Evolutionary conservation across 2,113 vertebrate species (phyloP).

Genomic region (Ochotona princeps): DNA sequence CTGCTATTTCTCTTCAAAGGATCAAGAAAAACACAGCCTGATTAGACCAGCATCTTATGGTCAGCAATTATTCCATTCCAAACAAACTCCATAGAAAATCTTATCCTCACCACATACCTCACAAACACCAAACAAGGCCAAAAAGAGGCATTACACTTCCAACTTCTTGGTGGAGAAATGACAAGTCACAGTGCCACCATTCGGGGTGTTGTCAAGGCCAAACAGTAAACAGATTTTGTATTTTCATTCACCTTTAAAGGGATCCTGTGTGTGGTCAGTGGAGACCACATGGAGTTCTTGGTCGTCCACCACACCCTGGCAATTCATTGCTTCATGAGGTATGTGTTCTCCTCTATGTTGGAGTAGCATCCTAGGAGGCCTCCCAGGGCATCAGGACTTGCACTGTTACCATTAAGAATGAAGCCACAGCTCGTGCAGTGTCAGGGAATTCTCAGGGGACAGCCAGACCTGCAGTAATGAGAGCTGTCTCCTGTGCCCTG

Average conservation of each 20-base stretch:
- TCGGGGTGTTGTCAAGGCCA: too few relatives aligned
- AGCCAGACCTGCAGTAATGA: not conserved
- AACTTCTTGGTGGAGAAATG: not conserved
- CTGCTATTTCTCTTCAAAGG: not conserved
- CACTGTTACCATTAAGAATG: not conserved
- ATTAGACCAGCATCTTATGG: too few relatives aligned
- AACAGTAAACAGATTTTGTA: not conserved
- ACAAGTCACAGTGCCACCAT: not conserved
- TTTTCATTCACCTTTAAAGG: not conserved
- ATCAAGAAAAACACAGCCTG: not conserved
- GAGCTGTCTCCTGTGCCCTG: not conserved
- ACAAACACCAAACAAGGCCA: not conserved
- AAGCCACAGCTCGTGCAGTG: not conserved
- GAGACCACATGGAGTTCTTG: not conserved
- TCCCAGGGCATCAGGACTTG: not conserved
- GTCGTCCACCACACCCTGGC: not conserved
- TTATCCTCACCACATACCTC: too few relatives aligned
- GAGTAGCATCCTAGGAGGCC: too few relatives aligned
- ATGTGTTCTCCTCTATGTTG: rapidly evolving
- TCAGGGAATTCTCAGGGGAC: not conserved
- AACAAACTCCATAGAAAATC: too few relatives aligned
- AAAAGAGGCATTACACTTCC: not conserved
- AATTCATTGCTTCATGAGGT: not conserved
- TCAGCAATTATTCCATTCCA: too few relatives aligned
- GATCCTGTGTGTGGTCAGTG: not conserved